A percentile compares a stretch with the other conserved stretches of the same genome.
phyloP scores from a whole-genome alignment of 1,140 invertebrate genomes.

The Augochlora pura region DNA sequence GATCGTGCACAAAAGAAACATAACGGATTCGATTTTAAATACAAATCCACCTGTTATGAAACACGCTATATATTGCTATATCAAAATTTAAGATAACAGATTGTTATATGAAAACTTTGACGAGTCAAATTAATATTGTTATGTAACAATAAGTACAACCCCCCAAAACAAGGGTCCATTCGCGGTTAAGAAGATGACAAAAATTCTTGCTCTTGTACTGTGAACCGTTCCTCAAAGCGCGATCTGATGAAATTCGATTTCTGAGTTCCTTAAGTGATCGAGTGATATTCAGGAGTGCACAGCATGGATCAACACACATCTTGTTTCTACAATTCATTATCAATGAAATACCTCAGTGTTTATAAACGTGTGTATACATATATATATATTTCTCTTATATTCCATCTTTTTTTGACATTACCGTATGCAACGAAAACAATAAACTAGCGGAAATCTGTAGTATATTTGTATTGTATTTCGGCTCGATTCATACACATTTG shows the following conservation, averaged over 20 bases:
- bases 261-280: constrained; percentile 13
- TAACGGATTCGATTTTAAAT: no score
- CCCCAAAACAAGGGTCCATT: constrained; percentile 60
- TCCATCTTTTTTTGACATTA: constrained; percentile 12
- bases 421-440: constrained; percentile 53
- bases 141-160: constrained; percentile 58
- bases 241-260: constrained; percentile 14
- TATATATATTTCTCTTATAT: neutral
- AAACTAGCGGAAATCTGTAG: constrained; percentile 16
- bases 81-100: constrained; percentile 54
- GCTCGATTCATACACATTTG: constrained; percentile 19
- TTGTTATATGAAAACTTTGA: constrained; percentile 52
- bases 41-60: neutral
- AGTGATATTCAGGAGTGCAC: neutral
- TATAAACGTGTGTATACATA: neutral
- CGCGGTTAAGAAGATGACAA: constrained; percentile 35
- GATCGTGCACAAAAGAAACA: no score
- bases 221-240: constrained; percentile 5
- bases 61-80: constrained; percentile 22
- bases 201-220: constrained; percentile 37
- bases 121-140: constrained; percentile 57
- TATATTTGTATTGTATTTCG: constrained; percentile 12
- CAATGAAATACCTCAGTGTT: constrained; percentile 35
- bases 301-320: neutral
- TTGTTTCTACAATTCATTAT: constrained; percentile 27